These are phyloP conservation scores for Crax fasciolata DNA, from an alignment of 2,797 vertebrate species.

Conservation along the genomic window DNA sequence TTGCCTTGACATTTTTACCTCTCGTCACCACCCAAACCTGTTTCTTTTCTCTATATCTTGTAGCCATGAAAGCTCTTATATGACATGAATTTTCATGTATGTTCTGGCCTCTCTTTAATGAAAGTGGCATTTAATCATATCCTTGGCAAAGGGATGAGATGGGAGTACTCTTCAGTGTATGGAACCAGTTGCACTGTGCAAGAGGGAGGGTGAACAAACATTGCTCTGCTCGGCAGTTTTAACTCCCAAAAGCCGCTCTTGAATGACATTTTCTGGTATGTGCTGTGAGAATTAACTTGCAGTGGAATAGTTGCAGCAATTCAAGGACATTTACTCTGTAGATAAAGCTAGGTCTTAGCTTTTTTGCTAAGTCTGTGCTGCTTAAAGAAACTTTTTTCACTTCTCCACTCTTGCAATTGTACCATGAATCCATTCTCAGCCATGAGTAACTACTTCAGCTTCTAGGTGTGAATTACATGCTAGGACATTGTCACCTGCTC, in stretches of 20 bases:
- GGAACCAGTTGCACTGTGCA: not conserved
- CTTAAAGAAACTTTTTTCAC: not conserved
- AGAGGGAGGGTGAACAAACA: not conserved
- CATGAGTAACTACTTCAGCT: not conserved
- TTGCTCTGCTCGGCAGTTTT: not conserved
- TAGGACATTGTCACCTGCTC: not conserved
- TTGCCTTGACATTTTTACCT: not conserved
- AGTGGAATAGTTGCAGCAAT: not conserved
- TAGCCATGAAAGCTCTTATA: not conserved
- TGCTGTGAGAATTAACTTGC: not conserved
- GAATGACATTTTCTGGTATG: not conserved
- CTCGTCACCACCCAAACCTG: not conserved
- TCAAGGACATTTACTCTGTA: not conserved
- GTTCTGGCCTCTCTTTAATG: not conserved
- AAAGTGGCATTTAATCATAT: not conserved
- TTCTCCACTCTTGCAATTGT: slow-evolving; percentile 21
- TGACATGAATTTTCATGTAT: not conserved
- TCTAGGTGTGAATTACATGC: slow-evolving; percentile 9
- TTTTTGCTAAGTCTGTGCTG: not conserved
- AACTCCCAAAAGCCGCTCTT: not conserved
- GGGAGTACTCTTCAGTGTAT: accelerated
- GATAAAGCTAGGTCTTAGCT: not conserved
- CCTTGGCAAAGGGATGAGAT: not conserved
- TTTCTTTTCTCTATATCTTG: not conserved
- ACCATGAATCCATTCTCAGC: not conserved